These are phyloP conservation scores for Spodoptera exigua DNA, from an alignment of 2,888 invertebrate species.

Conservation along the genomic window DNA sequence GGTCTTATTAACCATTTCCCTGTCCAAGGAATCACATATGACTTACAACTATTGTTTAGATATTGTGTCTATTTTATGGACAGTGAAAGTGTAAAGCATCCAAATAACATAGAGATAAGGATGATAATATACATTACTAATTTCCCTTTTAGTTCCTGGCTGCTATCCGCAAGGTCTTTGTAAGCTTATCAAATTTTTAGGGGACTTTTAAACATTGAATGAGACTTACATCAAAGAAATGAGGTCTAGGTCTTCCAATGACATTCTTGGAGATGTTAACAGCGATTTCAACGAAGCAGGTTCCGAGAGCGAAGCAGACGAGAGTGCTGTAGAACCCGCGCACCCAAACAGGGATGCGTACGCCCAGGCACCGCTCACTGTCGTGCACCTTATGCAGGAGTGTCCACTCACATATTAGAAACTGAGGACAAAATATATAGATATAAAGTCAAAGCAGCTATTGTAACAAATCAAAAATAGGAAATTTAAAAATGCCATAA, in stretches of 20 bases:
- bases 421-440: conserved; percentile 60
- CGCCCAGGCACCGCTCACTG: conserved; percentile 85
- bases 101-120: no score
- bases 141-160: no score
- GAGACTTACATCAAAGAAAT: conserved; percentile 93
- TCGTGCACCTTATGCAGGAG: conserved; percentile 76
- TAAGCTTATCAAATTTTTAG: no score
- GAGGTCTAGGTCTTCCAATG: conserved; percentile 98
- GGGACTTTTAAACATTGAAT: background rate
- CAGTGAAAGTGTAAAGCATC: no score
- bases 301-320: conserved; percentile 94
- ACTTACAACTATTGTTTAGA: no score
- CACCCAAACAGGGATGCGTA: conserved; percentile 92
- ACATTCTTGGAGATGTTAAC: conserved; percentile 97
- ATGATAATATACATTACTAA: no score
- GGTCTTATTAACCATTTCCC: no score
- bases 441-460: background rate
- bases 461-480: background rate
- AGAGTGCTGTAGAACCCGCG: conserved; percentile 92
- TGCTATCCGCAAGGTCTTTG: no score
- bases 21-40: no score
- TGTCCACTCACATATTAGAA: conserved; percentile 79
- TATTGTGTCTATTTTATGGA: no score
- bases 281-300: conserved; percentile 94
- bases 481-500: background rate